phyloP scores from a whole-genome alignment of 35 echinoderm and acorn worm genomes.

The Heliocidaris erythrogramma region DNA sequence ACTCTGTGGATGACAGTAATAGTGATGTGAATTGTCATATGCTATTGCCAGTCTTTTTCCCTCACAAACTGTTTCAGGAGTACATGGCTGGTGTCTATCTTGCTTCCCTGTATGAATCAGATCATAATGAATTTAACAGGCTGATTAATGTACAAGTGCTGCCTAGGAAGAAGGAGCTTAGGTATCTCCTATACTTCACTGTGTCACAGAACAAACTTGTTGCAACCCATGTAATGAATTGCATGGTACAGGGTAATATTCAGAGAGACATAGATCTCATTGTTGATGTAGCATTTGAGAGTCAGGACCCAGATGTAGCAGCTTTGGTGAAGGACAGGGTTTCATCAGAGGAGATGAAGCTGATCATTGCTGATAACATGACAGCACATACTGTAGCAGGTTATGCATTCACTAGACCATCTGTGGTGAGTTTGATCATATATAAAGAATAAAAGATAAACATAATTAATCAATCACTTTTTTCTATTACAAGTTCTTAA shows the following conservation, averaged over 20 bases:
- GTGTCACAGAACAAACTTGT: background rate
- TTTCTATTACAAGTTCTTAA: no score
- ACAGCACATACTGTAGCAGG: no score
- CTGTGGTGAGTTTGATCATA: no score
- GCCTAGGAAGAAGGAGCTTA: background rate
- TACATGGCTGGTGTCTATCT: background rate
- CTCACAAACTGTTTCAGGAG: background rate
- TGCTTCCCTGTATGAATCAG: background rate
- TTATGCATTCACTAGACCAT: no score
- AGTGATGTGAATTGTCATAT: background rate
- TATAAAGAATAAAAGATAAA: no score
- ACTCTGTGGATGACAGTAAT: background rate
- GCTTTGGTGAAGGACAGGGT: no score
- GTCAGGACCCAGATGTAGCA: background rate
- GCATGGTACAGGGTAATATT: background rate
- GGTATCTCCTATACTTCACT: background rate
- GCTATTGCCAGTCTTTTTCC: background rate
- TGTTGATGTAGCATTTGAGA: background rate
- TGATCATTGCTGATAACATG: no score
- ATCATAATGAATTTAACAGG: background rate
- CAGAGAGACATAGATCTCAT: background rate
- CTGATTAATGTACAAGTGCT: no score
- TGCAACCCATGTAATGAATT: background rate
- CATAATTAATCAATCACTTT: no score
- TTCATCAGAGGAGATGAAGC: no score